phyloP scores from a whole-genome alignment of 2,888 invertebrate species.

The Lycocerus yunnanus region DNA sequence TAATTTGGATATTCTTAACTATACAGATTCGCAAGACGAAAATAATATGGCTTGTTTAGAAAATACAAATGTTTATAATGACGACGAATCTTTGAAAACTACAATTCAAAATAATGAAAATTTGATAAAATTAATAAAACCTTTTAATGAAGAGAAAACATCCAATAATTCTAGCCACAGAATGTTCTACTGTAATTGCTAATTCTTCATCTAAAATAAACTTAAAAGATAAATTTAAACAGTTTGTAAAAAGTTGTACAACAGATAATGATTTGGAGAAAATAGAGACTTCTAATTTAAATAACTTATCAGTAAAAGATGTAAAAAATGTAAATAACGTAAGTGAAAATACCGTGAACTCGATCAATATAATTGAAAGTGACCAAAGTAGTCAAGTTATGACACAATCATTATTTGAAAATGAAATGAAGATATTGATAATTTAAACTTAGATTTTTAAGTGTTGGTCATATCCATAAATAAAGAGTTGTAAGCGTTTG shows the following conservation, averaged over 20 bases:
- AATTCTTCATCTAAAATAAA: too few relatives aligned
- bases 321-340: not conserved
- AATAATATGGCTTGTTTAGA: not conserved
- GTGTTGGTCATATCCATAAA: not conserved
- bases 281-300: not conserved
- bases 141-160: not conserved
- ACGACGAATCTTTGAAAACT: not conserved
- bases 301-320: not conserved
- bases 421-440: slow-evolving; percentile 59
- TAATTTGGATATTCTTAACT: slow-evolving; percentile 9
- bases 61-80: not conserved
- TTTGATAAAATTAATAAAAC: not conserved
- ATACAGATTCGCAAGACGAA: not conserved
- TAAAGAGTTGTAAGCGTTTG: not conserved
- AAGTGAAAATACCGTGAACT: not conserved
- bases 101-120: not conserved
- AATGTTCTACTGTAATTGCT: not conserved
- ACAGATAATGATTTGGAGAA: not conserved
- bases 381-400: not conserved
- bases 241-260: not conserved
- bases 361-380: not conserved
- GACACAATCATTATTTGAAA: slow-evolving; percentile 56
- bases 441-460: slow-evolving; percentile 54
- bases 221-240: not conserved
- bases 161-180: too few relatives aligned